Evolutionary conservation across 1,140 invertebrate genomes (phyloP).

Genomic region (Cepaea nemoralis): DNA sequence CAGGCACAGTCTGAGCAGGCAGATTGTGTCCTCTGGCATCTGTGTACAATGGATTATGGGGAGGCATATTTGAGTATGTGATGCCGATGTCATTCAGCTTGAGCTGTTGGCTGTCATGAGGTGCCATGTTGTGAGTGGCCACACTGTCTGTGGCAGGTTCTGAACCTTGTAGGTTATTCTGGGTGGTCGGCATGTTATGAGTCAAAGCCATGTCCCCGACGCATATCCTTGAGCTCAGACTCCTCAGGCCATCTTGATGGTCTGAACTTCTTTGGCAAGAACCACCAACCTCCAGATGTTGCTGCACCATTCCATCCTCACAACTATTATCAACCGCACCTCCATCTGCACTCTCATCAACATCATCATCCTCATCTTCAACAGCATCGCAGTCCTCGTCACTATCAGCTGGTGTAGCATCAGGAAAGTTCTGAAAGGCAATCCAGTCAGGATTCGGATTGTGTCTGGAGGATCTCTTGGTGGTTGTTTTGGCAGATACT

Average conservation of each 20-base stretch:
- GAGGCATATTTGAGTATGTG: neutral
- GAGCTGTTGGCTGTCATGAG: neutral
- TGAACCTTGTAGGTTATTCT: neutral
- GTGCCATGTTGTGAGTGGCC: neutral
- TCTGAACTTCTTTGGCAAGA: neutral
- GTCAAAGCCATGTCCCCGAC: neutral
- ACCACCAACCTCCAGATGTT: neutral
- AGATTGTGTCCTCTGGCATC: neutral
- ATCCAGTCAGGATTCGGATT: conserved; percentile 30
- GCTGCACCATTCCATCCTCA: neutral
- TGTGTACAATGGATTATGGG: conserved; percentile 17
- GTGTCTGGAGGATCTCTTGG: conserved; percentile 23
- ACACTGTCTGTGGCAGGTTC: neutral
- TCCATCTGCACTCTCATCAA: neutral
- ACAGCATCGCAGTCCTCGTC: neutral
- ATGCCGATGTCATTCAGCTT: neutral
- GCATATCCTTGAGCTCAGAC: neutral
- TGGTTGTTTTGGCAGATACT: conserved; percentile 26
- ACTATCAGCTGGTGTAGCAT: neutral
- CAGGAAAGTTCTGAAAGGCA: conserved; percentile 13
- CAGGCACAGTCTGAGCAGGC: neutral
- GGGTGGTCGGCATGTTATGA: neutral
- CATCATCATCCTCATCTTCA: no score
- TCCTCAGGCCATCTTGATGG: neutral
- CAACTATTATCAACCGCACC: neutral